Evolutionary conservation across 2,113 vertebrate species (phyloP), one percentile per base, ranked within the genome.

Genomic region (Corynorhinus townsendii): DNA sequence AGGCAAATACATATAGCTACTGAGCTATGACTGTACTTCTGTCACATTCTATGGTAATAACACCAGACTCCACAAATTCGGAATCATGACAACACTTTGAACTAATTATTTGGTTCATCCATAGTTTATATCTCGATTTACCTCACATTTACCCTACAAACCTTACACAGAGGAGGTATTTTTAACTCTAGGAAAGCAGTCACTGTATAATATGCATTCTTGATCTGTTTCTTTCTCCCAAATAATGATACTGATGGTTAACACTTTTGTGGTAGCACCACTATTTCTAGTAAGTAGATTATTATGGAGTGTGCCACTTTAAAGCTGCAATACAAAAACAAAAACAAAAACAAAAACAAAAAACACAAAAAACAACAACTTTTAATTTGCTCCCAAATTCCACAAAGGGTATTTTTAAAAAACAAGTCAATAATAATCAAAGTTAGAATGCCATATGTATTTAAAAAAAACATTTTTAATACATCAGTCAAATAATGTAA

Each of bases 271-370:
- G 98, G 97, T 97, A 98, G 98, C 98, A 98, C 98, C 97, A 94
- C 98, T 97, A 94, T 96, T 97, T 82, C 98, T 97, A 96, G 96
- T 62, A n/a, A 98, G 97, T 91, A 96, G 95, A 84, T 97, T 97
- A 83, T 95, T 96, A 97, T 96, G 96, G 96, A 98, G 96, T 11
- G 97, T 59, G 97, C 97, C 98, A 97, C 98, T 98, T 98, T 98
- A 98, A 98, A 98, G 98, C 98, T 98, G 98, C 98, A 98, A 98
- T 98, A 98, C 98, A 98, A 98, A 96, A 95, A 98, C 98, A 95
- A 93, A 95, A 93, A 93, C 22, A 49, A 56, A 20, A 3, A 59
- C 4, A 59, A 62, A 62, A 62, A 28, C 1, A n/a, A 28, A 26
- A 11, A 11, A 9, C 8, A 26, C 10, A 56, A 56, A 56, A 56